phyloP scores from a whole-genome alignment of 1,140 invertebrate genomes.

The Charaxes varanes region DNA sequence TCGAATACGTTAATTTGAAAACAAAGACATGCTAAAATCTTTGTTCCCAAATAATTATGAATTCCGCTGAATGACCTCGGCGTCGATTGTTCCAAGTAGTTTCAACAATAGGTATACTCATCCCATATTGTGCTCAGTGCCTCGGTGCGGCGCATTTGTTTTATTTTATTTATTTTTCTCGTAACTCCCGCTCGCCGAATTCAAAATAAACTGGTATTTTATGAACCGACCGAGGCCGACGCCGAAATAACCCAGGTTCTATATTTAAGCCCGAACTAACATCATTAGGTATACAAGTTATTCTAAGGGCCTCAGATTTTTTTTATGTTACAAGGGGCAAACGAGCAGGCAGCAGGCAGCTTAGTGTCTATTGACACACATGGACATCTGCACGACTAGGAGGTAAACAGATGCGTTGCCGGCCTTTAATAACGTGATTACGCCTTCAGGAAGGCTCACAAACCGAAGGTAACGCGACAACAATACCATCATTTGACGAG shows the following conservation, averaged over 20 bases:
- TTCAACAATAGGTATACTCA: conserved; percentile 37
- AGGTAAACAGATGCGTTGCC: no score
- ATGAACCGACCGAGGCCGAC: conserved; percentile 51
- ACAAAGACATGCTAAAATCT: conserved; percentile 38
- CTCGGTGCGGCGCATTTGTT: conserved; percentile 19
- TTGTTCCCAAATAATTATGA: conserved; percentile 26
- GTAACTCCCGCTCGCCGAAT: conserved; percentile 41
- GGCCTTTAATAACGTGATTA: no score
- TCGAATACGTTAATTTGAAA: conserved; percentile 28
- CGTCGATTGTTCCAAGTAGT: conserved; percentile 21
- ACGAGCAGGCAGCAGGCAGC: no score
- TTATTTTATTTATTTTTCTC: conserved; percentile 52
- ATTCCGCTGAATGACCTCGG: conserved; percentile 36
- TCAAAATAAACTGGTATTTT: conserved; percentile 63
- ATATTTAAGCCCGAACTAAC: conserved; percentile 31
- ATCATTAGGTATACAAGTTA: no score
- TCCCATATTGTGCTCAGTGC: conserved; percentile 24
- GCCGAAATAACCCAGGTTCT: conserved; percentile 46
- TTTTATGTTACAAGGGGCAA: no score
- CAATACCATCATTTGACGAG: no score
- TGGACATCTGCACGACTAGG: no score
- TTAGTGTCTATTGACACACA: no score
- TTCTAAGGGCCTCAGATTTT: no score
- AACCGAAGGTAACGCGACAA: no score
- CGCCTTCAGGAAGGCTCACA: no score